These are phyloP conservation scores for Scolanthus callimorphus DNA, from an alignment of 92 coral and sea anemone genomes.

Conservation along the genomic window DNA sequence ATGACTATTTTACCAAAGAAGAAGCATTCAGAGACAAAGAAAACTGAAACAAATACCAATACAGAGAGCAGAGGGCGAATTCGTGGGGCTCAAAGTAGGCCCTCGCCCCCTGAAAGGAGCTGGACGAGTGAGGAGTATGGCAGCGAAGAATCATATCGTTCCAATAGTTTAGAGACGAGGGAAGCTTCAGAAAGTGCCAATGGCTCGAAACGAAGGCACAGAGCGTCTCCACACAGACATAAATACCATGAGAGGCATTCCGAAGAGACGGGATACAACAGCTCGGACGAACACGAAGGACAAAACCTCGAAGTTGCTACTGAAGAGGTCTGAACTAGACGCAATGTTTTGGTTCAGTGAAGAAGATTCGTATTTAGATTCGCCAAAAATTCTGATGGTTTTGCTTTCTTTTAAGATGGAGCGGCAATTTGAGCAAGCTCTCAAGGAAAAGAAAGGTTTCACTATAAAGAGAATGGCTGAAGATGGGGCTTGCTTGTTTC, in stretches of 20 bases:
- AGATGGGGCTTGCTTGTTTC: conserved; percentile 97
- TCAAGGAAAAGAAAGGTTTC: conserved; percentile 94
- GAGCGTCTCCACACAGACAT: conserved; percentile 94
- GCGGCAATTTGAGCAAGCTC: conserved; percentile 89
- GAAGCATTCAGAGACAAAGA: conserved; percentile 95
- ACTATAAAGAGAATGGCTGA: conserved; percentile 90
- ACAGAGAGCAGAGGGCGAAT: conserved; percentile 87
- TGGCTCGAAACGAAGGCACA: conserved; percentile 84
- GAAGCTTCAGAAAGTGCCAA: conserved; percentile 72
- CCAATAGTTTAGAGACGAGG: conserved; percentile 79
- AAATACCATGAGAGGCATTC: conserved; percentile 91
- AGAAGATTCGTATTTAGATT: conserved; percentile 1
- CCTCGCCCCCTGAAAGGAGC: conserved; percentile 70
- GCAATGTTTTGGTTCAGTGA: conserved; percentile 14
- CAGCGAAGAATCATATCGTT: conserved; percentile 66
- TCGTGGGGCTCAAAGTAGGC: conserved; percentile 73
- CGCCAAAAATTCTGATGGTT: background rate
- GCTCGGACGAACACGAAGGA: conserved; percentile 92
- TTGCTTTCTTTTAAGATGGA: conserved; percentile 63
- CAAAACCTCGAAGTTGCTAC: conserved; percentile 63
- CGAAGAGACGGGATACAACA: conserved; percentile 93
- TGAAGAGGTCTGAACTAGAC: conserved; percentile 66
- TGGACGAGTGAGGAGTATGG: conserved; percentile 82
- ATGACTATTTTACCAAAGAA: conserved; percentile 99
- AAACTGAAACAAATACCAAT: conserved; percentile 70